phyloP scores from a whole-genome alignment of 2,113 vertebrate genomes.

The Numenius arquata region DNA sequence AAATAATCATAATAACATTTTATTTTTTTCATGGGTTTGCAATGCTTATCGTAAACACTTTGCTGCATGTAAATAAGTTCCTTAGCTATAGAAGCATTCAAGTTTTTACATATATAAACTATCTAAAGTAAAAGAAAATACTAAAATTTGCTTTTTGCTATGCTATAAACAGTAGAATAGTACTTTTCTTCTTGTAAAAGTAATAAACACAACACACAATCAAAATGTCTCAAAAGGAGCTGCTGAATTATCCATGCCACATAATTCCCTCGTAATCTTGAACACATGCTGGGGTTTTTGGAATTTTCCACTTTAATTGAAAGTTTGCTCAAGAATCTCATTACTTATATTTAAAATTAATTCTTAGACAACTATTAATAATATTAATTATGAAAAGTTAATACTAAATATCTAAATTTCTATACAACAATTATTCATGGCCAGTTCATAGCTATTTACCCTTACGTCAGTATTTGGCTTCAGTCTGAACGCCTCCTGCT shows the following conservation, averaged over 20 bases:
- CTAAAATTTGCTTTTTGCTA: not conserved
- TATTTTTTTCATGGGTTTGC: not conserved
- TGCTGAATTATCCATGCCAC: not conserved
- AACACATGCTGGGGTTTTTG: fast-evolving
- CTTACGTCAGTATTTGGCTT: not conserved
- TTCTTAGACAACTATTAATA: not conserved
- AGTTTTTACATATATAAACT: not conserved
- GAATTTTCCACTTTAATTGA: not conserved
- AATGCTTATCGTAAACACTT: not conserved
- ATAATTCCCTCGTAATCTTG: not conserved
- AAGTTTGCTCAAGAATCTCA: not conserved
- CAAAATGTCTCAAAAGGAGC: not conserved
- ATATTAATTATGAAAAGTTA: not conserved
- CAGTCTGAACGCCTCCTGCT: not conserved
- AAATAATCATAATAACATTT: not conserved
- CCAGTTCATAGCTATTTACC: not conserved
- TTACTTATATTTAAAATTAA: not conserved
- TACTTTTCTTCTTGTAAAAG: not conserved
- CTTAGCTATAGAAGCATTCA: not conserved
- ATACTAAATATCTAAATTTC: not conserved
- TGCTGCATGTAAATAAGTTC: not conserved
- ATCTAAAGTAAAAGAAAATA: not conserved
- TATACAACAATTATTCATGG: not conserved
- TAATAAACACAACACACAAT: not conserved
- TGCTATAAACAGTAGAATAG: not conserved